Conservation (phyloP, 1,140 invertebrate species). For the Sminthurinus signatus region DNA sequence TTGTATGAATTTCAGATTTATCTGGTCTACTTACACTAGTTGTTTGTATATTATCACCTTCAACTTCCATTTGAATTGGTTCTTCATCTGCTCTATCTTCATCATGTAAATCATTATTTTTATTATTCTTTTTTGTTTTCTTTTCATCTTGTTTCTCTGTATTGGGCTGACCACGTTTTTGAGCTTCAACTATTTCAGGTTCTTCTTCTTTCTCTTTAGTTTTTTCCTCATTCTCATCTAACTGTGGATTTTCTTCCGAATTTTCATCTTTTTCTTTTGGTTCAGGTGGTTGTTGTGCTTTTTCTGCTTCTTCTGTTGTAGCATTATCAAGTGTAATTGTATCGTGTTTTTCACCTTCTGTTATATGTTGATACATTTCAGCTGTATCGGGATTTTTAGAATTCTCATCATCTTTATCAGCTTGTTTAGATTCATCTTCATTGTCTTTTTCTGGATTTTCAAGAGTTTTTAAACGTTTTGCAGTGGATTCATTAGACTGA, state of each 20-base stretch:
- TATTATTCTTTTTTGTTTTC: constrained; percentile 18
- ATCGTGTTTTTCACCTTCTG: constrained; percentile 62
- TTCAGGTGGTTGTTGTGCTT: constrained; percentile 57
- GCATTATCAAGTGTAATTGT: constrained; percentile 55
- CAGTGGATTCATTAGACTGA: constrained; percentile 2
- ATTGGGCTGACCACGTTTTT: constrained; percentile 44
- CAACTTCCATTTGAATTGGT: constrained; percentile 58
- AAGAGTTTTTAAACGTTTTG: constrained; percentile 32
- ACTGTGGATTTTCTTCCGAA: constrained; percentile 50
- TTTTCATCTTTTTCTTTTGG: constrained; percentile 37
- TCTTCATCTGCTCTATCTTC: constrained; percentile 36
- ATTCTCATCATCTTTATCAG: constrained; percentile 50
- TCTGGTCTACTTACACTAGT: constrained; percentile 57
- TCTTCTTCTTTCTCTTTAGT: constrained; percentile 45
- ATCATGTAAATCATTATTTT: constrained; percentile 41
- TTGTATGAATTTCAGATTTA: constrained; percentile 60
- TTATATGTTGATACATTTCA: constrained; percentile 78
- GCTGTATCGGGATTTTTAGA: constrained; percentile 48
- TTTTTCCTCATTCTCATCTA: constrained; percentile 52
- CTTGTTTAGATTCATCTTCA: constrained; percentile 46
- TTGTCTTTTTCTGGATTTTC: constrained; percentile 38
- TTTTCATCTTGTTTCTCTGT: constrained; percentile 45
- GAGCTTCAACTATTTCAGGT: constrained; percentile 49
- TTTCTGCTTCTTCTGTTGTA: constrained; percentile 70
- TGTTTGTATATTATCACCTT: constrained; percentile 67